Percentiles rank a stretch among this genome's conserved stretches.
These are phyloP conservation scores for Callionymus lyra DNA, from an alignment of 2,113 vertebrate genomes.

Conservation along the genomic window DNA sequence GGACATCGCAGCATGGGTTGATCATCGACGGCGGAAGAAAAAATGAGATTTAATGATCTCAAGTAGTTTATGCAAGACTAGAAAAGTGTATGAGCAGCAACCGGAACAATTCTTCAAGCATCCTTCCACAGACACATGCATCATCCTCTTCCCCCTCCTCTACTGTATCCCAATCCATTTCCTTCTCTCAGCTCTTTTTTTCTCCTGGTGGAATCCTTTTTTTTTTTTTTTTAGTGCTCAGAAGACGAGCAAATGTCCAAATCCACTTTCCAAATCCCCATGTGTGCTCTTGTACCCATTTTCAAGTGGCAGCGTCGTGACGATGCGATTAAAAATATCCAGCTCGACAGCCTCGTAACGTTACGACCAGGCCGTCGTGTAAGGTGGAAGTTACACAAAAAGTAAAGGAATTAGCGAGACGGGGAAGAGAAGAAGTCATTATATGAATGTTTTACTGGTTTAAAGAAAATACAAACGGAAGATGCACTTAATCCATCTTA, in stretches of 20 bases:
- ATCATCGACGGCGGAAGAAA: slow-evolving; percentile 1
- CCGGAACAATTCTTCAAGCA: slow-evolving; percentile 20
- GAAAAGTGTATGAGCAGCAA: not conserved
- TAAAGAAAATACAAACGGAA: too few species aligned
- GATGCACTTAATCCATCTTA: too few species aligned
- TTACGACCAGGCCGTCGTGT: too few species aligned
- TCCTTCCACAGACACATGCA: slow-evolving; percentile 33
- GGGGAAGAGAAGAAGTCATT: too few species aligned
- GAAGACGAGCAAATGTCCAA: slow-evolving; percentile 45
- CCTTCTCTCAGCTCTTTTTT: slow-evolving; percentile 21
- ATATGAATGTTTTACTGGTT: too few species aligned
- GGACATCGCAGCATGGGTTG: slow-evolving; percentile 7
- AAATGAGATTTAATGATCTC: not conserved
- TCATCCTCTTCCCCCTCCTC: slow-evolving; percentile 4
- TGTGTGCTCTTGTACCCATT: slow-evolving; percentile 45
- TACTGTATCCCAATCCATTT: not conserved
- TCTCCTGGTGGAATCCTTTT: slow-evolving; percentile 32
- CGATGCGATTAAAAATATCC: too few species aligned
- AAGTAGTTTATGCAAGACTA: too few species aligned
- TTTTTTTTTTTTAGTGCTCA: slow-evolving; percentile 44
- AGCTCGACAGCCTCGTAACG: too few species aligned
- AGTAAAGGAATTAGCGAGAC: too few species aligned
- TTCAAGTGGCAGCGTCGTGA: slow-evolving; percentile 20
- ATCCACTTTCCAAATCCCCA: slow-evolving; percentile 48
- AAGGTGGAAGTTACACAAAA: too few species aligned